Evolutionary conservation across 2,113 vertebrate genomes (phyloP).

Genomic region (Microtus montanus): DNA sequence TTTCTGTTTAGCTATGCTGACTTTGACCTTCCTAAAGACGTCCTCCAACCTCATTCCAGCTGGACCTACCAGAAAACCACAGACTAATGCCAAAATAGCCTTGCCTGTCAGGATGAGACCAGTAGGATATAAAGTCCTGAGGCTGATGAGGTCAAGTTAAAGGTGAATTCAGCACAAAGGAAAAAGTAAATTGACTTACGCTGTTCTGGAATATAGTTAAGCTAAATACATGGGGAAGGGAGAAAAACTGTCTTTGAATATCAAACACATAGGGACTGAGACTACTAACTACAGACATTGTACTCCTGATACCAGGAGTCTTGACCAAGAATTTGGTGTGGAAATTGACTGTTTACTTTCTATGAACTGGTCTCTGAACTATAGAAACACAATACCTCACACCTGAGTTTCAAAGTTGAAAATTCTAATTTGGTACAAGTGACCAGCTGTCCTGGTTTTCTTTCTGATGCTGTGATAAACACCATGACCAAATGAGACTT

Average conservation of each 20-base stretch:
- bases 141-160: conserved; percentile 87
- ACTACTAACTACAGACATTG: conserved; percentile 87
- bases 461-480: background rate
- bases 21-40: conserved; percentile 85
- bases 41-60: conserved; percentile 87
- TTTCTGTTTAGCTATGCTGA: conserved; percentile 89
- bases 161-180: conserved; percentile 90
- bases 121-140: conserved; percentile 86
- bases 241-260: conserved; percentile 89
- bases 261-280: conserved; percentile 87
- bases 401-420: background rate
- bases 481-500: background rate
- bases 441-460: background rate
- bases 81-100: conserved; percentile 90
- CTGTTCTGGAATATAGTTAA: conserved; percentile 88
- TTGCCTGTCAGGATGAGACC: conserved; percentile 88
- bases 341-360: conserved; percentile 91
- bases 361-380: conserved; percentile 86
- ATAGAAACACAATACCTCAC: background rate
- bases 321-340: conserved; percentile 89
- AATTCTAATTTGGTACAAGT: conserved; percentile 83
- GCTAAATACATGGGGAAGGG: conserved; percentile 88
- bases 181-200: conserved; percentile 87
- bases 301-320: conserved; percentile 86
- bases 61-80: conserved; percentile 90